A percentile compares a stretch with the other conserved stretches of the same genome.
These are phyloP conservation scores for Psilopogon haemacephalus DNA, from an alignment of 2,113 vertebrate genomes.

Conservation along the genomic window DNA sequence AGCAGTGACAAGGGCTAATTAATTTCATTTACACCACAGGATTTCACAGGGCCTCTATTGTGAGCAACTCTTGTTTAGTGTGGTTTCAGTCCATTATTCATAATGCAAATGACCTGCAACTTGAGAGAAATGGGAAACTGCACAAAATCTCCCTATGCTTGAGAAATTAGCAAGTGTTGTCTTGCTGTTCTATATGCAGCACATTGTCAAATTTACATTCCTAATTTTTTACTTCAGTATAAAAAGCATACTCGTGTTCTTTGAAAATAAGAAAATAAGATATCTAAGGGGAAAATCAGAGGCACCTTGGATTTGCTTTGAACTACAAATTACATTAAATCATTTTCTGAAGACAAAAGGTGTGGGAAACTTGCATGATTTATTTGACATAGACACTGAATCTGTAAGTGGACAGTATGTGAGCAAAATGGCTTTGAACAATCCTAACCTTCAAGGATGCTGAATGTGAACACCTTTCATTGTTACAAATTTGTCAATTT, in stretches of 20 bases:
- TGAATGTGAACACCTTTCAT: neutral
- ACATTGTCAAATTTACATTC: constrained; percentile 25
- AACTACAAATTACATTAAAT: neutral
- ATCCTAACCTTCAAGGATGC: neutral
- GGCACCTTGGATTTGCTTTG: neutral
- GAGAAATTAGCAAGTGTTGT: constrained; percentile 60
- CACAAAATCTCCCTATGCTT: constrained; percentile 16
- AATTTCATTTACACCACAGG: constrained; percentile 17
- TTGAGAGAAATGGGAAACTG: constrained; percentile 32
- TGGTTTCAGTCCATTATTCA: neutral
- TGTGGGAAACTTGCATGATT: neutral
- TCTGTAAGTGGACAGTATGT: neutral
- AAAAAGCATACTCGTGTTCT: neutral
- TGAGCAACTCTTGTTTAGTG: neutral
- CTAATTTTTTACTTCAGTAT: constrained; percentile 19
- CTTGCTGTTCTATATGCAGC: constrained; percentile 19
- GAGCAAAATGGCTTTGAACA: neutral
- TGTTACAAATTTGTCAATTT: neutral
- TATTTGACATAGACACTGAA: neutral
- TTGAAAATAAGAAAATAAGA: neutral
- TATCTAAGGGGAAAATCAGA: neutral
- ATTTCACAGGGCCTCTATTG: constrained; percentile 20
- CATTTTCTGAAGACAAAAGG: neutral
- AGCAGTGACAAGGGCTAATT: neutral
- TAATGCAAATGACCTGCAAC: constrained; percentile 18